Evolutionary conservation across 2,113 vertebrate genomes (phyloP).

Genomic region (Crotalus horridus): DNA sequence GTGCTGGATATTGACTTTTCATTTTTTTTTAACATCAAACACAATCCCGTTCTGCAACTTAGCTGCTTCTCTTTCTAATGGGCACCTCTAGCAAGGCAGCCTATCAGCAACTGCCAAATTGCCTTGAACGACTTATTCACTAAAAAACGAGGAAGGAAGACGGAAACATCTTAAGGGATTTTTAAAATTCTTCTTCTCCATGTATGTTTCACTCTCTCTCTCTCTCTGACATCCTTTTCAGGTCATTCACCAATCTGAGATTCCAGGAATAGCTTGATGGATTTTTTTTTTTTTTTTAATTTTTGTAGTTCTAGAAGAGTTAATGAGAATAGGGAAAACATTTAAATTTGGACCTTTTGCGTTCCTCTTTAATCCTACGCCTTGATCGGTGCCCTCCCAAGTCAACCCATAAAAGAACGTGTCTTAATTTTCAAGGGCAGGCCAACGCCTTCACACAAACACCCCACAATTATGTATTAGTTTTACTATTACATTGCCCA

Average conservation of each 20-base stretch:
- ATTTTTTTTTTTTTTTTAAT: background rate
- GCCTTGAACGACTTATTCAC: background rate
- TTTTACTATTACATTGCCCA: background rate
- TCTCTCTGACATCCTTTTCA: background rate
- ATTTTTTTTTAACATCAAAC: background rate
- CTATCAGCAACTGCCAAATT: background rate
- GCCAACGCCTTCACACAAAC: background rate
- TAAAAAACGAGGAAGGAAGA: constrained; percentile 1
- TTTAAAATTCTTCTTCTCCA: background rate
- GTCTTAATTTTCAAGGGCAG: background rate
- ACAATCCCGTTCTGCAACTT: background rate
- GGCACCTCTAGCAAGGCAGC: background rate
- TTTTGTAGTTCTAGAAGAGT: background rate
- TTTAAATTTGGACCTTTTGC: background rate
- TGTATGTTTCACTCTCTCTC: background rate
- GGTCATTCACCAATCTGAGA: background rate
- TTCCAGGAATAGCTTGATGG: background rate
- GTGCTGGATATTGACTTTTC: background rate
- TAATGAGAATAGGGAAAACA: background rate
- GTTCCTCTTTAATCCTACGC: background rate
- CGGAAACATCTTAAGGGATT: background rate
- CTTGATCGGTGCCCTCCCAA: background rate
- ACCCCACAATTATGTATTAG: background rate
- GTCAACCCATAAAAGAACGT: background rate
- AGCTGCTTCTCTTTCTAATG: background rate